Percentiles rank a stretch among this genome's conserved stretches.
phyloP scores from a whole-genome alignment of 1,140 invertebrate genomes.

The Drosophila oshimai region DNA sequence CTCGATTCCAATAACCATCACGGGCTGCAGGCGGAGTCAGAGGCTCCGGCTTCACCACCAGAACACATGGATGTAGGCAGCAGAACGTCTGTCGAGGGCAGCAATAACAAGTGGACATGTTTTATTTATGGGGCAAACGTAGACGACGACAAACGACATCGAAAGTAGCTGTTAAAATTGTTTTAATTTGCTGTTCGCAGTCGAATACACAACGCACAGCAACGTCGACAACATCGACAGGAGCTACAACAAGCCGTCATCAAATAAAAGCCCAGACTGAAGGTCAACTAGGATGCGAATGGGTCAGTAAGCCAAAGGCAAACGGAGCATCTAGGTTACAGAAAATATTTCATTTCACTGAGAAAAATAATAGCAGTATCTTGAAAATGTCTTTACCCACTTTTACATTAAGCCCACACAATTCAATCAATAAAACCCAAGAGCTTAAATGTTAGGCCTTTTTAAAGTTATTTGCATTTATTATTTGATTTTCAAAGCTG shows the following conservation, averaged over 20 bases:
- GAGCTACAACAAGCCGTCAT: slow-evolving; percentile 41
- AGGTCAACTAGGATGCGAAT: slow-evolving; percentile 37
- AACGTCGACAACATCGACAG: slow-evolving; percentile 22
- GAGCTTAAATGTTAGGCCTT: no score
- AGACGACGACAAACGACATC: slow-evolving; percentile 62
- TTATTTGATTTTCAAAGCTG: no score
- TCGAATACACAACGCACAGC: slow-evolving; percentile 38
- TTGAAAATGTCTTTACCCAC: no score
- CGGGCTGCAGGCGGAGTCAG: slow-evolving; percentile 31
- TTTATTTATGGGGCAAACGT: slow-evolving; percentile 77
- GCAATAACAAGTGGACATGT: slow-evolving; percentile 79
- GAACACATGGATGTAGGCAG: neutral
- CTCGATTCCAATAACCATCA: slow-evolving; percentile 47
- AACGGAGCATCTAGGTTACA: slow-evolving; percentile 1
- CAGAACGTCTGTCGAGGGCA: slow-evolving; percentile 49
- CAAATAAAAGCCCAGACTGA: slow-evolving; percentile 40
- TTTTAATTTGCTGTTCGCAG: slow-evolving; percentile 70
- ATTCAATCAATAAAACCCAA: no score
- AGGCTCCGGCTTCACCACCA: neutral
- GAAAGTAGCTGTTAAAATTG: slow-evolving; percentile 79
- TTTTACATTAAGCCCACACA: no score
- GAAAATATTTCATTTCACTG: neutral
- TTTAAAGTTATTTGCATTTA: no score
- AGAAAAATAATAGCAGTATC: slow-evolving; percentile 1
- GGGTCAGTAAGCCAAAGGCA: slow-evolving; percentile 25